Conservation (phyloP, 1,140 invertebrate species). For the Fopius arisanus region DNA sequence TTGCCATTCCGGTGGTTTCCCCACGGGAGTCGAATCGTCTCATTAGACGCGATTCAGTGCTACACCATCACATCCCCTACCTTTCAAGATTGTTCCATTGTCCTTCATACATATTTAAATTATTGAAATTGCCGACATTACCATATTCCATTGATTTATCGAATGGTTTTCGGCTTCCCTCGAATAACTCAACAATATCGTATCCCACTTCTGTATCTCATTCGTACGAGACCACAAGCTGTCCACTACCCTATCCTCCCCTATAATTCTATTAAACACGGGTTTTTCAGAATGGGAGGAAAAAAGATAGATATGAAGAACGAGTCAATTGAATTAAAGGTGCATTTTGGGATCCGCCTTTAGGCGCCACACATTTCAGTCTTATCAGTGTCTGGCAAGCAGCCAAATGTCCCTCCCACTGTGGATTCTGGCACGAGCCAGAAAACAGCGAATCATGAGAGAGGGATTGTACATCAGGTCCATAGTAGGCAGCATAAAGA, state of each 20-base stretch:
- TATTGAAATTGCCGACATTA: constrained; percentile 62
- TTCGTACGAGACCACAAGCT: no score
- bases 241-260: background rate
- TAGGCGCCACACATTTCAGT: background rate
- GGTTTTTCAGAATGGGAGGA: background rate
- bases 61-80: constrained; percentile 50
- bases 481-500: no score
- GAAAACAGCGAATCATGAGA: background rate
- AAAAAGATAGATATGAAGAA: background rate
- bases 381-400: constrained; percentile 6
- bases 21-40: constrained; percentile 51
- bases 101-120: constrained; percentile 65
- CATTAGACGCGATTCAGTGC: constrained; percentile 62
- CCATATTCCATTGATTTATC: constrained; percentile 65
- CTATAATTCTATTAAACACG: background rate
- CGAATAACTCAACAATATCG: background rate
- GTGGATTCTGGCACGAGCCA: background rate
- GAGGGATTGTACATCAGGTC: background rate
- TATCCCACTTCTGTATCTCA: no score
- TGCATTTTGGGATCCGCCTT: constrained; percentile 10
- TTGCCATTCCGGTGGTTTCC: constrained; percentile 19
- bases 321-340: constrained; percentile 4
- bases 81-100: constrained; percentile 61
- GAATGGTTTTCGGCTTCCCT: constrained; percentile 43
- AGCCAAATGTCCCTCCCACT: constrained; percentile 9